Base-by-base conservation (phyloP, 2,113 vertebrate genomes). In the Malurus melanocephalus region DNA sequence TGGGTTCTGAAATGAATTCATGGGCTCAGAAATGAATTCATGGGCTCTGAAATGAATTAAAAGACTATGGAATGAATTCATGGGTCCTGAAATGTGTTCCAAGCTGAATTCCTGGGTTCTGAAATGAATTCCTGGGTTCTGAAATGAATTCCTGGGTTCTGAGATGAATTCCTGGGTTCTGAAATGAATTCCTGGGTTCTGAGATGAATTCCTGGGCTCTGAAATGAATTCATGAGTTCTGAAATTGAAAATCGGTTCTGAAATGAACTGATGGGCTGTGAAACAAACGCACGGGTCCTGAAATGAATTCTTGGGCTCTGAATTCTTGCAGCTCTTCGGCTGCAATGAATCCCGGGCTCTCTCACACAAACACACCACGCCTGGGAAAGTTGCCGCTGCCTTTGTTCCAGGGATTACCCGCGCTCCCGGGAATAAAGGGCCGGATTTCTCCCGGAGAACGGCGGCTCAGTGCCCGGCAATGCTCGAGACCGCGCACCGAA, bases 301-400 rank as follows among this genome's bases (percentile, higher is more conserved):
- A 35, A 35, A 35, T 35, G 35, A 42, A 40, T 21, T 4, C 52
- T 53, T 1, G 65, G 19, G 53, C 53, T 51, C 19, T 16, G 49
- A 33, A 33, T 33, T 33, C 33, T 33, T 33, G 33, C 33, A 33
- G 33, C 33, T 33, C 33, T 33, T 33, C 33, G 24, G 24, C 22
- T 49, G 45, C 24, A 8, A 2, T 1, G 35, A 12, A 30, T n/a
- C 5, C 1, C 8, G 27, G 3, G 21, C 6, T 71, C 72, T 43
- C 40, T 26, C 72, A 28, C 51, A 23, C 82, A 32, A 4, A 10
- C 59, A 21, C 71, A 6, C 2, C 17, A 52, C 5, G n/a, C 49
- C 65, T 5, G 81, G 57, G 12, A 80, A 83, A 95, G 93, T 95
- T 92, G 51, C 76, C 2, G 90, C 90, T 3, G 82, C 84, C 88